phyloP scores from a whole-genome alignment of 2,888 invertebrate genomes.

The Aphrophora alni region DNA sequence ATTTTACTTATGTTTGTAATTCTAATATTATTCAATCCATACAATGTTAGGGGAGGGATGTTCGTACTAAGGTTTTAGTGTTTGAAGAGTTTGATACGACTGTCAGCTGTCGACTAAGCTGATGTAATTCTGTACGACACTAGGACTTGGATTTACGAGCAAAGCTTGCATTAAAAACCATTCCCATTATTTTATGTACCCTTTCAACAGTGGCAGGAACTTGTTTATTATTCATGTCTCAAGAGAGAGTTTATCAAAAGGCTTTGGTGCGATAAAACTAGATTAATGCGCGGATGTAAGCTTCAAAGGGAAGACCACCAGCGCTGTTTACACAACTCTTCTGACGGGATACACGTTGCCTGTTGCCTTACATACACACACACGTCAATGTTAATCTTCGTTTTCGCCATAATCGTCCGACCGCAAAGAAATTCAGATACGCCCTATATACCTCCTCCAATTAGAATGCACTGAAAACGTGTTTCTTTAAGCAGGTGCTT shows the following conservation, averaged over 20 bases:
- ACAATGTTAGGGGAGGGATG: too few species aligned
- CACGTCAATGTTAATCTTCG: not conserved
- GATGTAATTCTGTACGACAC: not conserved
- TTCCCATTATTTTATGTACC: constrained; percentile 27
- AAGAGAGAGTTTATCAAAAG: constrained; percentile 39
- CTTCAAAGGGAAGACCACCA: not conserved
- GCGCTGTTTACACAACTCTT: constrained; percentile 1
- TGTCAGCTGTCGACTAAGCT: not conserved
- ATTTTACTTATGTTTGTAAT: too few species aligned
- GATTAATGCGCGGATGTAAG: constrained; percentile 35
- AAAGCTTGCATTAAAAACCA: constrained; percentile 27
- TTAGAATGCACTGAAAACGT: not conserved
- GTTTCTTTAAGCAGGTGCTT: too few species aligned
- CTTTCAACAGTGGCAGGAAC: not conserved
- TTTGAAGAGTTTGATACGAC: too few species aligned
- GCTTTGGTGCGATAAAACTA: constrained; percentile 32
- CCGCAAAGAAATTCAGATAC: not conserved
- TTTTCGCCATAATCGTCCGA: not conserved
- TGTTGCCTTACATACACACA: not conserved
- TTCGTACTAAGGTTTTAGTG: too few species aligned
- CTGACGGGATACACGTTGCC: constrained; percentile 6
- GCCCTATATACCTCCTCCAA: not conserved
- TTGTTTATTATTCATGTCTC: constrained; percentile 41
- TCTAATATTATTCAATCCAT: too few species aligned
- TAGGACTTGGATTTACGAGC: constrained; percentile 21